These are phyloP conservation scores for Stichodactyla mertensii DNA, from an alignment of 64 coral and sea anemone genomes.

Conservation along the genomic window DNA sequence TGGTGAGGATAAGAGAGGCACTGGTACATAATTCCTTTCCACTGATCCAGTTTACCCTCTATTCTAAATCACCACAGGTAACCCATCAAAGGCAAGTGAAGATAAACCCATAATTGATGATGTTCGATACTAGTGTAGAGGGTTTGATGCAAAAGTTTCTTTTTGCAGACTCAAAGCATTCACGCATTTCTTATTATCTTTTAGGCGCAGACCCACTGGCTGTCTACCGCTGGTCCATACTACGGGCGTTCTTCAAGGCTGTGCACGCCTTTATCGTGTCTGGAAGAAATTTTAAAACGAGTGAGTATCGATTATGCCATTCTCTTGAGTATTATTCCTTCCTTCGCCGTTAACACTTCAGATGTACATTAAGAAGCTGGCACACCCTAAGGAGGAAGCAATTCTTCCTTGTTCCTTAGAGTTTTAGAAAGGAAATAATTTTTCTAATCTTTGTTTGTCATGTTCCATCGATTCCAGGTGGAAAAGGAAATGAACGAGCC, in stretches of 20 bases:
- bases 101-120: no score
- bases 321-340: neutral
- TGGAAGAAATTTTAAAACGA: conserved; percentile 47
- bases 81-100: neutral
- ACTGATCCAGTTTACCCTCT: neutral
- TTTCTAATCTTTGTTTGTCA: neutral
- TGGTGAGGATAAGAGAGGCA: no score
- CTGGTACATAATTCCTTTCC: neutral
- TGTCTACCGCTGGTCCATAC: conserved; percentile 84
- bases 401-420: neutral
- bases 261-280: conserved; percentile 84
- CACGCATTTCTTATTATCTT: neutral
- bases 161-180: neutral
- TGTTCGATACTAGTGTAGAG: no score
- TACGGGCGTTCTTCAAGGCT: conserved; percentile 85
- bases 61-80: neutral
- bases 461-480: conserved; percentile 7
- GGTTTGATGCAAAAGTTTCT: neutral
- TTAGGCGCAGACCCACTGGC: conserved; percentile 91
- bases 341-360: neutral
- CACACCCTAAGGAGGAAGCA: neutral
- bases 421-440: neutral
- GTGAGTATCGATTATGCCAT: conserved; percentile 28
- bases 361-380: neutral
- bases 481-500: conserved; percentile 25